Evolutionary conservation across 2,113 vertebrate species (phyloP).

Genomic region (Geothlypis trichas): DNA sequence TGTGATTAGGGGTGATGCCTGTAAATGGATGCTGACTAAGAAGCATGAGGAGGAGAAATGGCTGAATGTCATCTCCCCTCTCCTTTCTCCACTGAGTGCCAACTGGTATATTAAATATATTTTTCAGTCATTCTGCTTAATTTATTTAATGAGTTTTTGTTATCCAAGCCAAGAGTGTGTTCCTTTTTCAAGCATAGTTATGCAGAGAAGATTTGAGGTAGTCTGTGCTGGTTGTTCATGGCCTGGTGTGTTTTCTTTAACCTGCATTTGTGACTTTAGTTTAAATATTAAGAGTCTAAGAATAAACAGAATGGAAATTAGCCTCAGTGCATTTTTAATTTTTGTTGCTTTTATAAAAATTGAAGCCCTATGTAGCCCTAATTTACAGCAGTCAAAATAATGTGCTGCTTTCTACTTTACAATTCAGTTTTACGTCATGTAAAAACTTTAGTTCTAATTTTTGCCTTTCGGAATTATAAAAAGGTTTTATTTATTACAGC

Average conservation of each 20-base stretch:
- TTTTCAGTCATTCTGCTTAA: neutral
- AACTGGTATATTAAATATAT: neutral
- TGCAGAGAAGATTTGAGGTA: neutral
- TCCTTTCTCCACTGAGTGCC: neutral
- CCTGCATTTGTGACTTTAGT: neutral
- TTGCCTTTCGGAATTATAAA: neutral
- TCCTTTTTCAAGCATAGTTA: neutral
- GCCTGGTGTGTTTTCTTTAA: neutral
- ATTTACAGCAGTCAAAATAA: neutral
- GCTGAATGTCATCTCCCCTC: neutral
- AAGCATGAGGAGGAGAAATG: fast-evolving
- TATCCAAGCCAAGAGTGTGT: neutral
- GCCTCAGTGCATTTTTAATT: neutral
- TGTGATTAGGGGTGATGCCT: neutral
- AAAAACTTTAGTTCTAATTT: neutral
- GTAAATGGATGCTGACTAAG: neutral
- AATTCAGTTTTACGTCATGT: neutral
- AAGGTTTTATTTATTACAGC: neutral
- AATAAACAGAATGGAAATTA: neutral
- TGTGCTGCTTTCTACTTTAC: neutral
- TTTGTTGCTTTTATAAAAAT: neutral
- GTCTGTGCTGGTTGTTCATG: neutral
- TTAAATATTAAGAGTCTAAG: neutral
- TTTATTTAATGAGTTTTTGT: neutral
- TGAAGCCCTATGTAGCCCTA: neutral